Percentiles rank a stretch among this genome's conserved stretches.
phyloP scores from a whole-genome alignment of 2,797 vertebrate genomes.

The Taenioides sp. region DNA sequence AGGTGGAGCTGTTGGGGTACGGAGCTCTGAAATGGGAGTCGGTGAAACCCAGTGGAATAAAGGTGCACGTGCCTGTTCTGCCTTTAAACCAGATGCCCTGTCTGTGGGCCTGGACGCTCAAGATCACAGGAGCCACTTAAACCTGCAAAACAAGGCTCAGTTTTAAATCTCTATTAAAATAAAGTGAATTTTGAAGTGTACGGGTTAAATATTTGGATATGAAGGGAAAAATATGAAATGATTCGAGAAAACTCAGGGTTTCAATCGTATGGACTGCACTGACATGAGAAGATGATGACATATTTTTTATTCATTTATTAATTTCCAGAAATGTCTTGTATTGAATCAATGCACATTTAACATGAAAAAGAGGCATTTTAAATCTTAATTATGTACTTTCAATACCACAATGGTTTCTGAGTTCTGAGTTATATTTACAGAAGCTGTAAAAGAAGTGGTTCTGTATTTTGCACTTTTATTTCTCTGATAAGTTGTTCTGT shows the following conservation, averaged over 20 bases:
- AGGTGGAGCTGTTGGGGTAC: constrained; percentile 88
- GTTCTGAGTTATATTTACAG: not conserved
- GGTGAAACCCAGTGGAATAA: constrained; percentile 76
- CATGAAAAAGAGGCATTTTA: too few relatives aligned
- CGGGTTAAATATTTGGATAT: not conserved
- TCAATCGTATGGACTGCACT: not conserved
- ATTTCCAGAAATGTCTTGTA: not conserved
- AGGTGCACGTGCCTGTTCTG: constrained; percentile 79
- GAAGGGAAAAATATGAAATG: not conserved
- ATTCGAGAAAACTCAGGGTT: too few relatives aligned
- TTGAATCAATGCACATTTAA: not conserved
- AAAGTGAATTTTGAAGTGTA: not conserved
- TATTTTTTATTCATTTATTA: too few relatives aligned
- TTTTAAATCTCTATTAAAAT: not conserved
- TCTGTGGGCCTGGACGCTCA: constrained; percentile 90
- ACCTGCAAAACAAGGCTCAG: constrained; percentile 1
- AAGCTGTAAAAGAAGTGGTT: not conserved
- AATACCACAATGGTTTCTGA: too few relatives aligned
- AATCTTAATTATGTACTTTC: too few relatives aligned
- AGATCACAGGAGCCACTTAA: constrained; percentile 66
- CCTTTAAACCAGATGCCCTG: constrained; percentile 75
- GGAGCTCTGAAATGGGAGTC: constrained; percentile 80
- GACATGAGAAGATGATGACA: too few relatives aligned
- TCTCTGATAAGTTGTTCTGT: not conserved
- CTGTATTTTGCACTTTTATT: constrained; percentile 2